These are phyloP conservation scores for Noctua pronuba DNA, from an alignment of 2,888 invertebrate genomes.

Conservation along the genomic window DNA sequence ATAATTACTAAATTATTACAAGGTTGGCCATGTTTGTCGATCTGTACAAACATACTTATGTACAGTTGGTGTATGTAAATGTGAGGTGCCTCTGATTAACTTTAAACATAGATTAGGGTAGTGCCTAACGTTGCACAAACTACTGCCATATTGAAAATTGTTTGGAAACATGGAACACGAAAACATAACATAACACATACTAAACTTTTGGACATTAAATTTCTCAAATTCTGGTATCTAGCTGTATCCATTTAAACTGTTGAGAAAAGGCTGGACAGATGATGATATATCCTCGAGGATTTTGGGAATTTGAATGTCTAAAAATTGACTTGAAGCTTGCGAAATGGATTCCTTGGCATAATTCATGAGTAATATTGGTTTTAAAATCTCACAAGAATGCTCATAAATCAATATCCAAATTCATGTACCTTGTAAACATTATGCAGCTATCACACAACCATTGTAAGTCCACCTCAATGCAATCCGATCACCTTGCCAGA, in stretches of 20 bases:
- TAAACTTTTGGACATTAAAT: not conserved
- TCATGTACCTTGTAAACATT: too few relatives aligned
- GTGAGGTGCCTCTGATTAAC: constrained; percentile 37
- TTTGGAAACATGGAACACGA: not conserved
- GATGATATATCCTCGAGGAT: not conserved
- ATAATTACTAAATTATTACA: constrained; percentile 69
- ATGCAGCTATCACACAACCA: too few relatives aligned
- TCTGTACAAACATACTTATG: constrained; percentile 58
- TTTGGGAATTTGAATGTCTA: not conserved
- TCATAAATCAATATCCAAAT: not conserved
- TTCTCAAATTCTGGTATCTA: not conserved
- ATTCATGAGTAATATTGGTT: not conserved
- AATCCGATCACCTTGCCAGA: constrained; percentile 13
- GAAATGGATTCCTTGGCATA: too few relatives aligned
- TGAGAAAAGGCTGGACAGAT: not conserved
- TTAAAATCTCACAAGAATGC: not conserved
- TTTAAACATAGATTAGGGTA: constrained; percentile 33
- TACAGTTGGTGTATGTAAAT: constrained; percentile 45
- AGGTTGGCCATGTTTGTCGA: constrained; percentile 64
- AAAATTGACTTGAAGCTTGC: not conserved
- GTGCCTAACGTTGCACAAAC: not conserved
- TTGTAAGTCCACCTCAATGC: constrained; percentile 13
- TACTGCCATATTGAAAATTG: not conserved
- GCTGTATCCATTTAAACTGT: not conserved
- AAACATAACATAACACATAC: not conserved